Conservation (phyloP, 2,797 vertebrate species). For the Sebastes minor region DNA sequence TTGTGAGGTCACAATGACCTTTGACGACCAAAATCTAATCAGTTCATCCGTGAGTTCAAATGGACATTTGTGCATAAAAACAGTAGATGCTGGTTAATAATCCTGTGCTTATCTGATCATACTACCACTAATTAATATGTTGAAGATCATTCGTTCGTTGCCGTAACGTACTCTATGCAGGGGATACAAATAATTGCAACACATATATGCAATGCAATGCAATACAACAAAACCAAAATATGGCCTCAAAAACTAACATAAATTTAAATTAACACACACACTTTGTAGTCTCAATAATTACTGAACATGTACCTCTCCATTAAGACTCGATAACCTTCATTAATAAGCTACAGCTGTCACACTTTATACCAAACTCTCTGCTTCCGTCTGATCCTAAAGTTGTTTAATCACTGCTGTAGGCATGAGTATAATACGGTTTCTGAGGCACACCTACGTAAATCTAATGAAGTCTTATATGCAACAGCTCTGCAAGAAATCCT, state of each 20-base stretch:
- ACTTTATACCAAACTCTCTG: not conserved
- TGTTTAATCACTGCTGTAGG: not conserved
- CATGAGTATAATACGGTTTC: not conserved
- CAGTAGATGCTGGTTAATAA: not conserved
- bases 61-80: not conserved
- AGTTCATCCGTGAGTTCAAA: no score
- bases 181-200: not conserved
- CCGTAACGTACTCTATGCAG: not conserved
- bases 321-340: not conserved
- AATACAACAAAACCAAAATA: not conserved
- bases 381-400: not conserved
- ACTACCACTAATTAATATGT: not conserved
- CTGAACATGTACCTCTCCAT: not conserved
- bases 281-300: not conserved
- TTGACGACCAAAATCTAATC: accelerated
- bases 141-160: not conserved
- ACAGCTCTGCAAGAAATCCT: not conserved
- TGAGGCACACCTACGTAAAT: not conserved
- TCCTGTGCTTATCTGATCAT: not conserved
- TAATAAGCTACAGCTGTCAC: not conserved
- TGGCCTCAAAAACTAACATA: no score
- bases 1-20: no score
- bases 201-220: not conserved
- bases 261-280: not conserved
- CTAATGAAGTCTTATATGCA: not conserved